A percentile compares a stretch with the other conserved stretches of the same genome.
Conservation (phyloP, 2,113 vertebrate genomes). For the Sander vitreus region DNA sequence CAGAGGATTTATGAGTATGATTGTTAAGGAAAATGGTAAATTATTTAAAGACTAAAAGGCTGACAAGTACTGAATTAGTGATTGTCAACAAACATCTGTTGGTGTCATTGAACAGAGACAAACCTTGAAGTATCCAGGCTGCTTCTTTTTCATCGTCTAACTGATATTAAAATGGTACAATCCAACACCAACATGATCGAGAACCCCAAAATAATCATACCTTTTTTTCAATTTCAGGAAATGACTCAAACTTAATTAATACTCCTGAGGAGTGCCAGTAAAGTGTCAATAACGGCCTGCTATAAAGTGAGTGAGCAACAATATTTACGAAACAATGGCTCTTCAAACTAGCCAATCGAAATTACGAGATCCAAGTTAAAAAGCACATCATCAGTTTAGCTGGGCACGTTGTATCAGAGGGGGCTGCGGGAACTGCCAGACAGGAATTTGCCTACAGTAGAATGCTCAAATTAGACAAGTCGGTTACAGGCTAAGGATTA, state of each 20-base stretch:
- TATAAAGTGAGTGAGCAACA: neutral
- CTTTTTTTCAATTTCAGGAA: neutral
- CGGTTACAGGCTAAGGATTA: conserved; percentile 3
- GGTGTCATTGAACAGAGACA: neutral
- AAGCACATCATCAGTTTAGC: neutral
- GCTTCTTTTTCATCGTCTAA: neutral
- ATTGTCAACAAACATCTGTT: neutral
- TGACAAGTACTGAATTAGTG: neutral
- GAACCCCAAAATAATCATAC: neutral
- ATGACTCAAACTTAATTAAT: neutral
- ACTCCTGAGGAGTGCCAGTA: neutral
- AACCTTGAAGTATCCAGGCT: neutral
- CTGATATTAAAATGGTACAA: neutral
- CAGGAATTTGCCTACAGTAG: neutral
- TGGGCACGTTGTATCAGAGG: neutral
- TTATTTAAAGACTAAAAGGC: neutral
- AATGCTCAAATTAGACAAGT: conserved; percentile 26
- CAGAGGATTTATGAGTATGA: conserved; percentile 81
- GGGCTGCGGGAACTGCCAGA: neutral
- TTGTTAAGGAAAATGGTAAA: conserved; percentile 64
- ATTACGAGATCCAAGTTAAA: neutral
- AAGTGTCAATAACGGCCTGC: neutral
- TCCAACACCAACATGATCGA: neutral
- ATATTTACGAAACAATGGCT: neutral
- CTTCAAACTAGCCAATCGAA: neutral